A percentile compares a stretch with the other conserved stretches of the same genome.
Conservation (phyloP, 2,797 vertebrate species). For the Alca torda region DNA sequence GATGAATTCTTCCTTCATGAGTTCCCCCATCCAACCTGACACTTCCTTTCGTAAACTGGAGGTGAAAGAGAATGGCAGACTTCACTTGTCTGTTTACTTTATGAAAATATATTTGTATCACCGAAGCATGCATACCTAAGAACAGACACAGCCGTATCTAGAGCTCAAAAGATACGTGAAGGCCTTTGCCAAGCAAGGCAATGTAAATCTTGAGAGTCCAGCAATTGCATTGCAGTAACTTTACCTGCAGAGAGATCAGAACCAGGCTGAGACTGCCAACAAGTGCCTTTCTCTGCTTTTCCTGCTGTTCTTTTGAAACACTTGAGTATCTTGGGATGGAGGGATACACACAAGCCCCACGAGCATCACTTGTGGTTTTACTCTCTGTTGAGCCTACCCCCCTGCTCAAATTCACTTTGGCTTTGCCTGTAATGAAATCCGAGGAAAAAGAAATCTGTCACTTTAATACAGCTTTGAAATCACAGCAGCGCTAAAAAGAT, state of each 20-base stretch:
- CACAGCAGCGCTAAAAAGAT: background rate
- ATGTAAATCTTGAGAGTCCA: background rate
- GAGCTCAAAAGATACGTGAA: slow-evolving; percentile 28
- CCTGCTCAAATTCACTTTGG: background rate
- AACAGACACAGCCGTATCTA: background rate
- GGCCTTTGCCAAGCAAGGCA: background rate
- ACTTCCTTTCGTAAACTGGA: background rate
- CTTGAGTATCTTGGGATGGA: background rate
- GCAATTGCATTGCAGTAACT: background rate
- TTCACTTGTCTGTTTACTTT: background rate
- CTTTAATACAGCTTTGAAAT: background rate
- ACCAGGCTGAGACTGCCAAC: background rate
- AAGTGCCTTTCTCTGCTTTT: background rate
- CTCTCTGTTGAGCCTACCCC: background rate
- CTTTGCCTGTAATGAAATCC: background rate
- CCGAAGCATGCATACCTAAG: background rate
- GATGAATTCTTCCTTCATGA: background rate
- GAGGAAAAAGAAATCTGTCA: background rate
- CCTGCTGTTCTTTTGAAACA: background rate
- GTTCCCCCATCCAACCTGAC: background rate
- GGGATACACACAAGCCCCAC: background rate
- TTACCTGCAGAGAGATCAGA: slow-evolving; percentile 31
- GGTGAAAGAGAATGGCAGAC: background rate
- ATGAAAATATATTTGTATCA: background rate
- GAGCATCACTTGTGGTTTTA: background rate